Percentiles rank a stretch among this genome's conserved stretches.
Evolutionary conservation across 2,113 vertebrate species (phyloP).

Genomic region (Tyrannus savana): DNA sequence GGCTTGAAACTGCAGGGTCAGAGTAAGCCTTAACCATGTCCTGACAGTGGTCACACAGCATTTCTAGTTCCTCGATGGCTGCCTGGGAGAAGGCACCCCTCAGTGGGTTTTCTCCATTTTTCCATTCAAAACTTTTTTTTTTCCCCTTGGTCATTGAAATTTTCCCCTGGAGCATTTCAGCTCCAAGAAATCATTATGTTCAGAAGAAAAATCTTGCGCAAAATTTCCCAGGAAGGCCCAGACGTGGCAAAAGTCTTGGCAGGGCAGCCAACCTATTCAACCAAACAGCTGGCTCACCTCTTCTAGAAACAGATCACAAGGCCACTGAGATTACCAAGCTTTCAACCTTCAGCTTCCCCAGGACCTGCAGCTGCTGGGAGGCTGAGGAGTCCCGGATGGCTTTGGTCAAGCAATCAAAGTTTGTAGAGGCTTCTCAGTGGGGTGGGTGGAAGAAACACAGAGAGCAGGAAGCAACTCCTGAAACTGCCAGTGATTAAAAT

Average conservation of each 20-base stretch:
- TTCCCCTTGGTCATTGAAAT: not conserved
- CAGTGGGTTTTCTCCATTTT: not conserved
- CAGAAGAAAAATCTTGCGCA: not conserved
- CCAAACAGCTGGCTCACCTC: not conserved
- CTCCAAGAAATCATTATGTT: not conserved
- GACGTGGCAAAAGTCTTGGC: not conserved
- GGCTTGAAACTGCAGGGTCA: not conserved
- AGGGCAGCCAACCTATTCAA: not conserved
- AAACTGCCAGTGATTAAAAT: constrained; percentile 38
- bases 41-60: not conserved
- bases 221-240: not conserved
- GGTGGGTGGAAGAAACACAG: not conserved
- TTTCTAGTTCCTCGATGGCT: not conserved
- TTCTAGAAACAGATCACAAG: not conserved
- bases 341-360: not conserved
- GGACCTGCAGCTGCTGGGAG: not conserved
- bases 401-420: not conserved
- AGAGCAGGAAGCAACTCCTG: constrained; percentile 21
- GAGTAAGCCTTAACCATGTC: not conserved
- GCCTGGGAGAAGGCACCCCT: not conserved
- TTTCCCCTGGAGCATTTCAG: not conserved
- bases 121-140: not conserved
- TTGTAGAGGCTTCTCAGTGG: not conserved
- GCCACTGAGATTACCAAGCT: not conserved
- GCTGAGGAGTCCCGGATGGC: not conserved